Evolutionary conservation across 2,797 vertebrate species (phyloP).

Genomic region (Yasuhikotakia modesta): DNA sequence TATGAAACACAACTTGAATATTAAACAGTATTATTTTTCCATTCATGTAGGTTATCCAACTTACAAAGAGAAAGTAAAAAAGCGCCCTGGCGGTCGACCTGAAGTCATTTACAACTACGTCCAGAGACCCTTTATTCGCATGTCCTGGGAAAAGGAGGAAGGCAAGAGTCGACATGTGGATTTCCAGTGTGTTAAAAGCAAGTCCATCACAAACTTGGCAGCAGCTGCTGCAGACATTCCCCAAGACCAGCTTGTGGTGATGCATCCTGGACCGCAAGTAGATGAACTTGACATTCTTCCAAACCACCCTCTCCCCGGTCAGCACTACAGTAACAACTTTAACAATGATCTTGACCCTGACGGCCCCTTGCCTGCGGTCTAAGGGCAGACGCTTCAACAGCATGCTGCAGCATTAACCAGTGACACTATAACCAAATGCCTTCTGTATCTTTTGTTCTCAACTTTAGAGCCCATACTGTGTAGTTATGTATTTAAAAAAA

Average conservation of each 20-base stretch:
- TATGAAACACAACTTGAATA: neutral
- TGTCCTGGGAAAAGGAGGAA: slow-evolving; percentile 99
- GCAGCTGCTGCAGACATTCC: slow-evolving; percentile 94
- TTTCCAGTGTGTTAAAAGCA: slow-evolving; percentile 97
- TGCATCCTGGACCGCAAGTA: slow-evolving; percentile 93
- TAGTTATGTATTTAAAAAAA: slow-evolving; percentile 66
- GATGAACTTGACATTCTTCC: slow-evolving; percentile 95
- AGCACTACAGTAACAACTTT: too few relatives aligned
- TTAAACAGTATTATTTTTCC: neutral
- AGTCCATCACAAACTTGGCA: slow-evolving; percentile 94
- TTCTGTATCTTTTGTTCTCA: slow-evolving; percentile 81
- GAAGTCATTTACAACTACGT: slow-evolving; percentile 99
- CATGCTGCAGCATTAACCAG: slow-evolving; percentile 69
- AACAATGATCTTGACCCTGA: slow-evolving; percentile 79
- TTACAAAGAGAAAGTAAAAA: slow-evolving; percentile 98
- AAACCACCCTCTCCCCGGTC: slow-evolving; percentile 74
- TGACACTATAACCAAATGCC: slow-evolving; percentile 82
- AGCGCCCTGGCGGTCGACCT: slow-evolving; percentile 89
- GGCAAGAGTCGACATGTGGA: slow-evolving; percentile 96
- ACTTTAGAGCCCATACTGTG: slow-evolving; percentile 82
- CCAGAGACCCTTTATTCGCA: slow-evolving; percentile 95
- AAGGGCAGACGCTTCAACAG: slow-evolving; percentile 69
- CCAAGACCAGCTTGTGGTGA: slow-evolving; percentile 92
- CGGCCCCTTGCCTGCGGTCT: slow-evolving; percentile 85
- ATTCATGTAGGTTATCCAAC: slow-evolving; percentile 87